These are phyloP conservation scores for Napeogenes inachia DNA, from an alignment of 2,888 invertebrate species.

Conservation along the genomic window DNA sequence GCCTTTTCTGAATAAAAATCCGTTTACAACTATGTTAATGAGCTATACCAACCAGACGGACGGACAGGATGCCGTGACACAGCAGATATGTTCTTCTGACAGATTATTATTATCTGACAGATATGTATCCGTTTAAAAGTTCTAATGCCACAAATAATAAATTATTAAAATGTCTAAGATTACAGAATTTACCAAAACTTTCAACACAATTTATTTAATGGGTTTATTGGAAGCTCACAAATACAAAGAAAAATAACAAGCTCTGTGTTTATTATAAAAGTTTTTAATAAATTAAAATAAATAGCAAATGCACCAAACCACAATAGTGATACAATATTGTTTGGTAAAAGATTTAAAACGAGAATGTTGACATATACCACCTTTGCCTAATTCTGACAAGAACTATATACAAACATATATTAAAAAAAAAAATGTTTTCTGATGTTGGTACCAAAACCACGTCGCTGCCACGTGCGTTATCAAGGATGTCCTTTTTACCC, in stretches of 20 bases:
- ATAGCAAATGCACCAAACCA: too few species aligned
- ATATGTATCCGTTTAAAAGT: constrained; percentile 11
- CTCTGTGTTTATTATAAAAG: too few species aligned
- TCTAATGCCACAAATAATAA: constrained; percentile 4
- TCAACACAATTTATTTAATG: not conserved
- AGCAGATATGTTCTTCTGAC: constrained; percentile 35
- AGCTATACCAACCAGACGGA: constrained; percentile 31
- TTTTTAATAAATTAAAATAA: too few species aligned
- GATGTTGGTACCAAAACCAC: constrained; percentile 13
- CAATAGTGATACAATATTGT: too few species aligned
- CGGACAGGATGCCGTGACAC: constrained; percentile 51
- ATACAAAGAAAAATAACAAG: too few species aligned
- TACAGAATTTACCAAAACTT: not conserved
- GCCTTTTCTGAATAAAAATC: too few species aligned
- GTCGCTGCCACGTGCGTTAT: constrained; percentile 51
- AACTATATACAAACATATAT: not conserved
- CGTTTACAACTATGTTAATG: constrained; percentile 42
- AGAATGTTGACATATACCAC: too few species aligned
- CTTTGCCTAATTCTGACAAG: not conserved
- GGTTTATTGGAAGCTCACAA: too few species aligned
- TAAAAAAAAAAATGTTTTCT: not conserved
- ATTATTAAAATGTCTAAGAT: constrained; percentile 4
- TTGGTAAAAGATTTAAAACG: too few species aligned
- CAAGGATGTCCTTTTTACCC: constrained; percentile 63
- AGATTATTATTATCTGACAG: constrained; percentile 20